phyloP scores from a whole-genome alignment of 2,113 vertebrate species.

The Oceanites oceanicus region DNA sequence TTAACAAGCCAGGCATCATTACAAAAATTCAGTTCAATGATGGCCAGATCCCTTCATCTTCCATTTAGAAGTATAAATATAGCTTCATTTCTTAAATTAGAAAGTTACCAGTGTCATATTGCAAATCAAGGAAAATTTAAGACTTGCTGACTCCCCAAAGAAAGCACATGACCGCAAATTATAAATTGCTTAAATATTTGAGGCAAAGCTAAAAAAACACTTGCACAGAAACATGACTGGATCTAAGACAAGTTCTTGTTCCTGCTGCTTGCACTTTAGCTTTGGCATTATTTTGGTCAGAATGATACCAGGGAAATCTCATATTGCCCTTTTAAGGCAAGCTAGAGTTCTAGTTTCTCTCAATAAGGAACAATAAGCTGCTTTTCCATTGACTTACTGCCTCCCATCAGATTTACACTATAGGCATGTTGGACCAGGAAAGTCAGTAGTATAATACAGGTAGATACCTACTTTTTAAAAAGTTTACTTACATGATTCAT shows the following conservation, averaged over 20 bases:
- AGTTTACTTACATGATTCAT: constrained; percentile 84
- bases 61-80: background rate
- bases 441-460: background rate
- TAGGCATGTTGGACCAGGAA: background rate
- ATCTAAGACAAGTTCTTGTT: background rate
- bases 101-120: background rate
- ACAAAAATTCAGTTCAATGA: background rate
- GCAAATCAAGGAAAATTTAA: constrained; percentile 12
- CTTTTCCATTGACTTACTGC: background rate
- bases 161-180: background rate
- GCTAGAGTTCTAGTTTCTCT: background rate
- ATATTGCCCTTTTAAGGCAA: background rate
- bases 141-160: background rate
- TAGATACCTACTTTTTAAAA: background rate
- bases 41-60: background rate
- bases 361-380: background rate
- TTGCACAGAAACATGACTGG: background rate
- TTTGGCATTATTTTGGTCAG: background rate
- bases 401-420: background rate
- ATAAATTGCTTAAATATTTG: background rate
- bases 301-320: background rate
- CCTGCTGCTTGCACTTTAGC: background rate
- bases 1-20: background rate
- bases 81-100: background rate
- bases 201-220: background rate